A percentile compares a stretch with the other conserved stretches of the same genome.
These are phyloP conservation scores for Galago senegalensis DNA, from an alignment of 2,797 vertebrate species.

Conservation along the genomic window DNA sequence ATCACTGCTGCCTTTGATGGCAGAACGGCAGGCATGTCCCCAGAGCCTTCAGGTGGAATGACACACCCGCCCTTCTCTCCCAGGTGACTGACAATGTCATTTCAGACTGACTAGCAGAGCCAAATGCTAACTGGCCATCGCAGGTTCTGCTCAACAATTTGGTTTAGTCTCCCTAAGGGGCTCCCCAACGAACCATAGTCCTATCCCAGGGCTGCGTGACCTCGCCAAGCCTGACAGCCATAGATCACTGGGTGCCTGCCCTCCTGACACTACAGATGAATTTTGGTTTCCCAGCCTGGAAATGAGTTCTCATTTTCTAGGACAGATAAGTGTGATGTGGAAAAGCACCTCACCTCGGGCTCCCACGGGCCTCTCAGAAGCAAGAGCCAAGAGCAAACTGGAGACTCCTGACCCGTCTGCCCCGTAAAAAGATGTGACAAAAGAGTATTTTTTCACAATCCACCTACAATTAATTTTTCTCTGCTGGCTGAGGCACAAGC, in stretches of 20 bases:
- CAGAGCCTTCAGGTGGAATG: neutral
- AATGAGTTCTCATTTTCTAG: neutral
- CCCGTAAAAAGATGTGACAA: neutral
- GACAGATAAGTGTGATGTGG: neutral
- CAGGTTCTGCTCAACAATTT: neutral
- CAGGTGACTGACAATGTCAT: neutral
- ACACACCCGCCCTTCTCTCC: neutral
- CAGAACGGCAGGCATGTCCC: neutral
- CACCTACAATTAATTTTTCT: neutral
- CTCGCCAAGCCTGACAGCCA: neutral
- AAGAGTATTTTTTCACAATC: neutral
- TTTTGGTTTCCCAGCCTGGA: neutral
- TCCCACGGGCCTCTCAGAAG: slow-evolving; percentile 10
- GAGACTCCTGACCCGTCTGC: neutral
- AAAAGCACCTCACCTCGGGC: neutral
- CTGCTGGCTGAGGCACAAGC: neutral
- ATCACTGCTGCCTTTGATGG: neutral
- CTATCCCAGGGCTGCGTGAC: neutral
- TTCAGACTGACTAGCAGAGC: neutral
- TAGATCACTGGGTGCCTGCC: rapidly evolving
- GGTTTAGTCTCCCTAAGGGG: neutral
- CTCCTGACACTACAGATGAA: neutral
- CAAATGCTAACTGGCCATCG: neutral
- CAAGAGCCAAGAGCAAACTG: neutral
- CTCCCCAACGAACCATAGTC: neutral